Base-by-base conservation (phyloP, 2,888 invertebrate species). In the Habroteleia sp. region DNA sequence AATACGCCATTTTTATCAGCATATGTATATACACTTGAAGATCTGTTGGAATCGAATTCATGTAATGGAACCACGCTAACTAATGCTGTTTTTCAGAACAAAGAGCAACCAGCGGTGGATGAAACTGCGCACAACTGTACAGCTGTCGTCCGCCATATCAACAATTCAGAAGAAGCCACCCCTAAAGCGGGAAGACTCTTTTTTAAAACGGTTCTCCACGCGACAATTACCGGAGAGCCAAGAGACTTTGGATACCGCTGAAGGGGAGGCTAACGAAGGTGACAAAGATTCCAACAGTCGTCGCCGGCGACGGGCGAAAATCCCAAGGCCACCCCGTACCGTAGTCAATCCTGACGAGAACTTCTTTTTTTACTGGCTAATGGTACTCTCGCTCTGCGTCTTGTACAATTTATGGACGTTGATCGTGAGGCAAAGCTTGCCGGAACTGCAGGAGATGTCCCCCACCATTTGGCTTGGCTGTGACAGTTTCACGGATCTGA, bases 321-420 rank as follows among this genome's bases (percentile, higher is more conserved):
- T 92, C 66, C 92, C 94, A 66, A 92, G 93, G 77, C 94, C 93
- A 72, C 94, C 95, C 1, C 91, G 93, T 54, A 93, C 94, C 14
- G 97, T 98, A 52, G 95, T 98, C 80, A 97, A 97, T 89, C 97
- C 97, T 0, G 97, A 98, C 89, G 97, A 97, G 85, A 97, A 96
- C 89, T 95, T 97, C 89, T 97, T 97, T 91, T 98, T 97, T 90
- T 95, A 97, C 89, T 98, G 98, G 98, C 90, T 98, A 80, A 94
- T 96, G 91, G 89, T 97, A 77, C 92, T 97, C 81, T 97, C 97
- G 42, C 89, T 93, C 78, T 96, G 96, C 88, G 96, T 97, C 80
- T 92, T 98, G 71, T 98, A 98, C 90, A 98, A 98, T 90, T 91
- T 97, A 79, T 98, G 98, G 98, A 96, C 97, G 20, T 91, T 97